Percentiles rank a stretch among this genome's conserved stretches.
phyloP scores from a whole-genome alignment of 2,888 invertebrate genomes.

The Orthonevra nobilis region DNA sequence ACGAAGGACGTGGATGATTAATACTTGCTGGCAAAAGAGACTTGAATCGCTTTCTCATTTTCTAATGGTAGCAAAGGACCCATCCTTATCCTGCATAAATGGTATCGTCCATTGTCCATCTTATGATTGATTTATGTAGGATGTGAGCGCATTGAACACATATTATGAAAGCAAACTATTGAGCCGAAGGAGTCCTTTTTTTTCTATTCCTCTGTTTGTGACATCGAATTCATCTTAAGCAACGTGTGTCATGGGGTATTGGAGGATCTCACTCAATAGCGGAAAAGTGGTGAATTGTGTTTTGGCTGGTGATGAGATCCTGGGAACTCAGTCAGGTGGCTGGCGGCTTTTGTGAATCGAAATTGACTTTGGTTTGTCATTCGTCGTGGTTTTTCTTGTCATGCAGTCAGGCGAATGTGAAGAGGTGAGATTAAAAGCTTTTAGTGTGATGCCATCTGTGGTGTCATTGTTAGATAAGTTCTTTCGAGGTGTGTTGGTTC shows the following conservation, averaged over 20 bases:
- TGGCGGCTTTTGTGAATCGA: constrained; percentile 59
- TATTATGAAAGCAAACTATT: constrained; percentile 28
- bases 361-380: constrained; percentile 64
- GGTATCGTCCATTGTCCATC: constrained; percentile 44
- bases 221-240: constrained; percentile 57
- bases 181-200: constrained; percentile 16
- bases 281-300: constrained; percentile 63
- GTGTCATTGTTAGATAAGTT: constrained; percentile 28
- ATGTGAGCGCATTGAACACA: constrained; percentile 31
- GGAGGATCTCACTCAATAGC: no score
- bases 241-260: background rate
- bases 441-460: constrained; percentile 59
- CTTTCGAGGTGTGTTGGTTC: no score
- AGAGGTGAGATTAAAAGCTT: constrained; percentile 62
- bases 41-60: constrained; percentile 60
- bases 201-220: constrained; percentile 45
- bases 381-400: background rate
- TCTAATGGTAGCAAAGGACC: constrained; percentile 61
- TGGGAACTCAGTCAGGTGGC: constrained; percentile 64
- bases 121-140: constrained; percentile 64
- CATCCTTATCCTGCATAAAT: constrained; percentile 27
- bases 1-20: constrained; percentile 35
- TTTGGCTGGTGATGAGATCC: constrained; percentile 64
- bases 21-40: constrained; percentile 2
- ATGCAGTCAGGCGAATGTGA: constrained; percentile 16